phyloP scores from a whole-genome alignment of 1,140 invertebrate species.

The Alviniconcha marisindica region DNA sequence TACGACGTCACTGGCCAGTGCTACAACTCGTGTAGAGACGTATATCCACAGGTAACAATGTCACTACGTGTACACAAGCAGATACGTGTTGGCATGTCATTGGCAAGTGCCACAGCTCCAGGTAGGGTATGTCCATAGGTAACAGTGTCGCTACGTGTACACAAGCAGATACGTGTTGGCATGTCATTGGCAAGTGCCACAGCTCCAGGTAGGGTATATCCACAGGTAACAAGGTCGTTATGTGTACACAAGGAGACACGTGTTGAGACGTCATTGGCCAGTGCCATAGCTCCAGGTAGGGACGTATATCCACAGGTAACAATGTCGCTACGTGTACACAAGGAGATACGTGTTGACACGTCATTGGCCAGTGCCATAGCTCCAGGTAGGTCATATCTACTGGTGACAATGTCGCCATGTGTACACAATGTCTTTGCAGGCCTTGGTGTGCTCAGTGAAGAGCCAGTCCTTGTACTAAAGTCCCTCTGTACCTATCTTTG shows the following conservation, averaged over 20 bases:
- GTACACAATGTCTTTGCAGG: too few relatives aligned
- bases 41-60: neutral
- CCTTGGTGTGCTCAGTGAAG: too few relatives aligned
- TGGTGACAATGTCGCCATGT: too few relatives aligned
- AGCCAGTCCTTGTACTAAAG: too few relatives aligned
- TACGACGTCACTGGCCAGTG: constrained; percentile 81
- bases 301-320: too few relatives aligned
- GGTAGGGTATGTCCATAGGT: constrained; percentile 6
- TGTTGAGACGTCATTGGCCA: constrained; percentile 83
- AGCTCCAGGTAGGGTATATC: too few relatives aligned
- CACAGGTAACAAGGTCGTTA: too few relatives aligned
- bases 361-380: constrained; percentile 77
- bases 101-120: constrained; percentile 73
- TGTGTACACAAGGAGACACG: too few relatives aligned
- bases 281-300: constrained; percentile 47
- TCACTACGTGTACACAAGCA: constrained; percentile 76
- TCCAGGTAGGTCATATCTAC: too few relatives aligned
- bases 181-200: constrained; percentile 79
- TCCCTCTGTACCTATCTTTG: constrained; percentile 11
- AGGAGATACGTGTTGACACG: constrained; percentile 87
- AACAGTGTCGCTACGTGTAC: too few relatives aligned
- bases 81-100: constrained; percentile 86
- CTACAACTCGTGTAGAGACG: constrained; percentile 37
- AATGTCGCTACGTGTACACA: too few relatives aligned
- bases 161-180: constrained; percentile 85